Percentiles rank a stretch among this genome's conserved stretches.
Evolutionary conservation across 2,888 invertebrate species (phyloP).

Genomic region (Stenoptilia bipunctidactyla): DNA sequence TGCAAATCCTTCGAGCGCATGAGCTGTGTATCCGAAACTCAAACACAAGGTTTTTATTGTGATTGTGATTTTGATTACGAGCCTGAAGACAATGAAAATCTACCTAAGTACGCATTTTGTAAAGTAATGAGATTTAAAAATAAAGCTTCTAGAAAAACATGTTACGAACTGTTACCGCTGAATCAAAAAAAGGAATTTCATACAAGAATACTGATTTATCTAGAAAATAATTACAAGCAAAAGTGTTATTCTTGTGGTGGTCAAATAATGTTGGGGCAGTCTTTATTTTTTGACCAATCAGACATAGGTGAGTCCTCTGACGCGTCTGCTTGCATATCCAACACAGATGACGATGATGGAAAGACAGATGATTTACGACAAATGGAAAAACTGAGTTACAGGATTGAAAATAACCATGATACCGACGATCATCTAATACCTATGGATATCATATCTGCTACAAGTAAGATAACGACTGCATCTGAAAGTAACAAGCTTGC

Average conservation of each 20-base stretch:
- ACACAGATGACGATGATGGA: too few relatives aligned
- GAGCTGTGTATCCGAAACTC: too few relatives aligned
- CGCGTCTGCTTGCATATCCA: too few relatives aligned
- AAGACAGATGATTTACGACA: too few relatives aligned
- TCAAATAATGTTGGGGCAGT: conserved; percentile 39
- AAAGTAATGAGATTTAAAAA: conserved; percentile 69
- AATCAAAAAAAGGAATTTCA: conserved; percentile 72
- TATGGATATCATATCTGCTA: too few relatives aligned
- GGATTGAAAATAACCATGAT: too few relatives aligned
- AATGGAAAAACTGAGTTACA: too few relatives aligned
- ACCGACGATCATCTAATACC: too few relatives aligned
- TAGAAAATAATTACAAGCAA: conserved; percentile 54
- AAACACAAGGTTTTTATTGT: conserved; percentile 24
- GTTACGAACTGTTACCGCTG: conserved; percentile 65
- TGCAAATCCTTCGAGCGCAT: too few relatives aligned
- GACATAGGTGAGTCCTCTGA: too few relatives aligned
- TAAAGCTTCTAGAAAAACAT: conserved; percentile 55
- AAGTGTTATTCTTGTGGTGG: conserved; percentile 66
- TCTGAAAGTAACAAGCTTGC: too few relatives aligned
- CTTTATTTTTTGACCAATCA: conserved; percentile 16
- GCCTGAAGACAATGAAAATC: conserved; percentile 30
- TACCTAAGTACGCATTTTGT: conserved; percentile 71
- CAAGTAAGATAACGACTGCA: too few relatives aligned
- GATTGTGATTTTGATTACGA: conserved; percentile 51
- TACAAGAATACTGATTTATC: conserved; percentile 53